Evolutionary conservation across 2,113 vertebrate species (phyloP).

Genomic region (Siniperca chuatsi): DNA sequence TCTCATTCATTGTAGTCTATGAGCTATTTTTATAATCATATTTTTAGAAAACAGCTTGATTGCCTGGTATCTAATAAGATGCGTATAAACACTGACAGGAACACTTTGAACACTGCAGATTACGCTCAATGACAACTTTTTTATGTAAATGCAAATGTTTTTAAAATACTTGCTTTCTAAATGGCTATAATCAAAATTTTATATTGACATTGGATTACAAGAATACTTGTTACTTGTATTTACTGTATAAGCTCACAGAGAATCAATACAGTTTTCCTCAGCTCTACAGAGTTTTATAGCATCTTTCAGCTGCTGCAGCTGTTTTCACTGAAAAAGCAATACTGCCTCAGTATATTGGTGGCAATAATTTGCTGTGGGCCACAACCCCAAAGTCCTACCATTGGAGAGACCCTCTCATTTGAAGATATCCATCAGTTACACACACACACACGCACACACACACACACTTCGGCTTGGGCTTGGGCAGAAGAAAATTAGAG

Average conservation of each 20-base stretch:
- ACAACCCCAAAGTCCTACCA: slow-evolving; percentile 25
- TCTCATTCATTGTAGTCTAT: slow-evolving; percentile 29
- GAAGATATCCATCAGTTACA: slow-evolving; percentile 44
- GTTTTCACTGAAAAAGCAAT: slow-evolving; percentile 23
- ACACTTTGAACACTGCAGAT: not conserved
- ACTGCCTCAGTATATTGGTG: slow-evolving; percentile 22
- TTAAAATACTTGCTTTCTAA: not conserved
- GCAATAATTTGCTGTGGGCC: slow-evolving; percentile 48
- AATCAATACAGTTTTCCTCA: too few relatives aligned
- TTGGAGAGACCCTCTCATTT: slow-evolving; percentile 48
- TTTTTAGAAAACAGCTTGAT: not conserved
- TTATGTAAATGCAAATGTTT: not conserved
- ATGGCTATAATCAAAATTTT: too few relatives aligned
- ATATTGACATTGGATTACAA: not conserved
- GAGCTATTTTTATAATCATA: not conserved
- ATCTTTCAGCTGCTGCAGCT: not conserved
- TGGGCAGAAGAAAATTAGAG: slow-evolving; percentile 58
- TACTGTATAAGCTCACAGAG: not conserved
- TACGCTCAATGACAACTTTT: not conserved
- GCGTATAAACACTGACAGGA: not conserved
- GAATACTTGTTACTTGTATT: not conserved
- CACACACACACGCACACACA: slow-evolving; percentile 21
- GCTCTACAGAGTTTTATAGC: not conserved
- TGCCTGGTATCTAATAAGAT: not conserved
- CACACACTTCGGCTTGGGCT: slow-evolving; percentile 5